Evolutionary conservation across 2,113 vertebrate genomes (phyloP).

Genomic region (Polyodon spathula): DNA sequence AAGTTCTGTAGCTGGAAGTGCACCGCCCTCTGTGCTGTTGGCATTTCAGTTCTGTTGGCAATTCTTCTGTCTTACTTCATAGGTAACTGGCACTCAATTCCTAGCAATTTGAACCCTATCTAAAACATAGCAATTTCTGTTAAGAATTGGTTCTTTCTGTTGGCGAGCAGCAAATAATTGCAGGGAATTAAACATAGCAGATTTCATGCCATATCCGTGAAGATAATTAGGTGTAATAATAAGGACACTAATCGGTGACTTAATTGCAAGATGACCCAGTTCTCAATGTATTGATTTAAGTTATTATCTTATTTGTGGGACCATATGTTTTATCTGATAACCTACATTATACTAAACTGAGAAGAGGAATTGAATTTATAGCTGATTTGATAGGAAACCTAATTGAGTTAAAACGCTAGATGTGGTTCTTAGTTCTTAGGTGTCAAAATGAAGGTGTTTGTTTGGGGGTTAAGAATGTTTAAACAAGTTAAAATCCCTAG

Average conservation of each 20-base stretch:
- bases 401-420: too few species aligned
- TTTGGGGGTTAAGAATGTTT: too few species aligned
- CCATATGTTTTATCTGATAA: not conserved
- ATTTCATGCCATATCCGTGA: not conserved
- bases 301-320: not conserved
- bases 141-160: not conserved
- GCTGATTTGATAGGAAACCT: not conserved
- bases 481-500: too few species aligned
- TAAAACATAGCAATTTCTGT: not conserved
- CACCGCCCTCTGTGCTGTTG: slow-evolving; percentile 88
- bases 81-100: slow-evolving; percentile 57
- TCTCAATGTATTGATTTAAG: not conserved
- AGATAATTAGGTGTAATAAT: not conserved
- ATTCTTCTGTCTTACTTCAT: slow-evolving; percentile 92
- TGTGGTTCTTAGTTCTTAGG: too few species aligned
- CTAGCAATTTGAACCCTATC: not conserved
- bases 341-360: not conserved
- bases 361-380: not conserved
- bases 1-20: slow-evolving; percentile 98
- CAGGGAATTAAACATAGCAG: too few species aligned
- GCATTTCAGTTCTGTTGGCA: slow-evolving; percentile 83
- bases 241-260: not conserved
- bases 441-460: too few species aligned
- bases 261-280: not conserved
- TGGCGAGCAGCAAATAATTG: not conserved